These are phyloP conservation scores for Oreocharis arfaki DNA, from an alignment of 2,113 vertebrate species.

Conservation along the genomic window DNA sequence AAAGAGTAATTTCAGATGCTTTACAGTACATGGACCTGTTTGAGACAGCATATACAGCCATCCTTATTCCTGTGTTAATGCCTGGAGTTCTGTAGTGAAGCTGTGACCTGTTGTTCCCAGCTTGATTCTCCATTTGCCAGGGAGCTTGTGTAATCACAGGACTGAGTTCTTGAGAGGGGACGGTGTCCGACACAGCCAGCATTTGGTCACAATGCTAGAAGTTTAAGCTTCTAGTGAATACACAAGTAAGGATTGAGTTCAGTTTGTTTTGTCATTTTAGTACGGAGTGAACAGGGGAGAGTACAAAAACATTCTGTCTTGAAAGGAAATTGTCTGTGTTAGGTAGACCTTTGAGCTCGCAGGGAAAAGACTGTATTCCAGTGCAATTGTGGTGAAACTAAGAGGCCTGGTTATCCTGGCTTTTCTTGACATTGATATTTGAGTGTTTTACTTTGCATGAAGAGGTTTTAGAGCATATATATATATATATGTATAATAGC, in stretches of 20 bases:
- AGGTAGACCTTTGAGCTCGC: background rate
- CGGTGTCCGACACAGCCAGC: accelerated
- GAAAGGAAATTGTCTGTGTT: background rate
- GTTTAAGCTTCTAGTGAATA: background rate
- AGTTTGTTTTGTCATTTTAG: background rate
- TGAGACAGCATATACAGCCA: background rate
- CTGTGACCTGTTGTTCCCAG: background rate
- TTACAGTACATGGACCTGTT: background rate
- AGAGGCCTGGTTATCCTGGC: background rate
- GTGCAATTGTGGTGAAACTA: background rate
- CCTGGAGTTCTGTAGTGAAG: background rate
- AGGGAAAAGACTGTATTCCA: background rate
- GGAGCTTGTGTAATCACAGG: background rate
- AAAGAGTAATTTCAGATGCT: background rate
- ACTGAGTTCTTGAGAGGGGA: background rate
- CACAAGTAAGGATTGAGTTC: background rate
- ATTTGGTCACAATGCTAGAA: accelerated
- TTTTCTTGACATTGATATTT: background rate
- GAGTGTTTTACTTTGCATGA: background rate
- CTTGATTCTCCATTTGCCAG: background rate
- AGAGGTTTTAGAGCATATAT: background rate
- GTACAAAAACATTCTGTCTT: background rate
- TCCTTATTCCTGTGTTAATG: background rate
- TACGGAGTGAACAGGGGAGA: background rate
- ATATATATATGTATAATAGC: background rate